Base-by-base conservation (phyloP, 2,888 invertebrate species). In the Petrolisthes cinctipes region DNA sequence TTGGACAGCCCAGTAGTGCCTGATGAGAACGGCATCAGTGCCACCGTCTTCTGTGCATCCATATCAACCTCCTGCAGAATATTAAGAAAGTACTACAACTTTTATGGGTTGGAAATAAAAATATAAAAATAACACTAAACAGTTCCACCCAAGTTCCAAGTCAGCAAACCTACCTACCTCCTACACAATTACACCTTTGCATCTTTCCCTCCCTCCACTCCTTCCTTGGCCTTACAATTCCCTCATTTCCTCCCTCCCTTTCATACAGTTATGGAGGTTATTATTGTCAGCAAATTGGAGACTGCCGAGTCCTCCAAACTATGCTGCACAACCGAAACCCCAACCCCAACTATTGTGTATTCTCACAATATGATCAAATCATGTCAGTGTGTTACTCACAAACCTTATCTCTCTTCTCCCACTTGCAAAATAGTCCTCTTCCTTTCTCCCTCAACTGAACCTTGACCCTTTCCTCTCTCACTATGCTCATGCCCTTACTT, bases 1-100 rank as follows among this genome's bases (percentile, higher is more conserved):
- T 88, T 88, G n/a, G 88, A 85, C 6, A 82, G 78, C 4, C 88
- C 85, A 23, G 88, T 88, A 4, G 88, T 88, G 51, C 88, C 88
- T 0, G 88, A 85, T 23, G 88, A 85, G 78, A 88, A 85, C 51
- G 56, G 78, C 78, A 85, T 82, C 57, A 85, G 9, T 23, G 85
- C 88, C 54, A 78, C 85, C 1, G 66, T 68, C 0, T 4, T 84
- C n/a, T 17, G 9, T 5, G 88, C 14, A 23, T 73, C 56, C 17
- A 71, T 20, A 1, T 80, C 85, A 61, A 17, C 61, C 17, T 14
- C 61, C 79, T 85, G 56, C 14, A 54, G 54, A 9, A 68, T 0
- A n/a, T 11, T 20, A 11, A 68, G 9, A 66, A n/a, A 0, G 5
- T 20, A 17, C 11, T n/a, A 66, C 66, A 66, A 11, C 1, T n/a